phyloP scores from a whole-genome alignment of 2,113 vertebrate genomes.

The Alligator mississippiensis region DNA sequence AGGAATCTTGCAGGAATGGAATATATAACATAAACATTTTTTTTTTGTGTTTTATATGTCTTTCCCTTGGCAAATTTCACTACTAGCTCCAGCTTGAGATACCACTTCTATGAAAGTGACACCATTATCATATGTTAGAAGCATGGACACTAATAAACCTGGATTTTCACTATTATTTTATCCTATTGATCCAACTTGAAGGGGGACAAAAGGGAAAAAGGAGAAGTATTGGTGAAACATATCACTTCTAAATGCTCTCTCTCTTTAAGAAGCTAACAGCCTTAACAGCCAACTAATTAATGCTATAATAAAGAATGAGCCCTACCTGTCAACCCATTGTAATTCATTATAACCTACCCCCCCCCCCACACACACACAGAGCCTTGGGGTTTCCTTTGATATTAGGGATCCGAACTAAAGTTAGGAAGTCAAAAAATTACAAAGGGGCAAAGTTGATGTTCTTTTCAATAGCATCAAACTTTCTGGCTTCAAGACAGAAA shows the following conservation, averaged over 20 bases:
- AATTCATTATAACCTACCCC: not conserved
- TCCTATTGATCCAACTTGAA: not conserved
- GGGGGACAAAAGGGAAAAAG: no score
- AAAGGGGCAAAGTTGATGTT: not conserved
- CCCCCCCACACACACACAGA: not conserved
- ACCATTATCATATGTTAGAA: not conserved
- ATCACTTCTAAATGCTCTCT: not conserved
- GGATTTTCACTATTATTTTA: not conserved
- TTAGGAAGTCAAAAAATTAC: not conserved
- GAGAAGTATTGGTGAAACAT: not conserved
- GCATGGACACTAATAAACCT: not conserved
- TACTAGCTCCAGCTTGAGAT: not conserved
- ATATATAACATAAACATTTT: not conserved
- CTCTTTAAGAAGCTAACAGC: not conserved
- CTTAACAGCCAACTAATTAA: not conserved
- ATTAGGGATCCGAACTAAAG: not conserved
- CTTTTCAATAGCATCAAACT: not conserved
- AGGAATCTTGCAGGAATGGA: not conserved
- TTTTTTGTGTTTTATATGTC: no score
- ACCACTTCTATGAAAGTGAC: not conserved
- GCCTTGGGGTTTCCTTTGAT: not conserved
- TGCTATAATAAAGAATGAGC: not conserved
- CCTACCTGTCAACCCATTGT: not conserved
- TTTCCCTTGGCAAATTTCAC: not conserved
- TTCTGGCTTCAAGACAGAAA: not conserved